Evolutionary conservation across 2,888 invertebrate species (phyloP).

Genomic region (Lypha dubia): DNA sequence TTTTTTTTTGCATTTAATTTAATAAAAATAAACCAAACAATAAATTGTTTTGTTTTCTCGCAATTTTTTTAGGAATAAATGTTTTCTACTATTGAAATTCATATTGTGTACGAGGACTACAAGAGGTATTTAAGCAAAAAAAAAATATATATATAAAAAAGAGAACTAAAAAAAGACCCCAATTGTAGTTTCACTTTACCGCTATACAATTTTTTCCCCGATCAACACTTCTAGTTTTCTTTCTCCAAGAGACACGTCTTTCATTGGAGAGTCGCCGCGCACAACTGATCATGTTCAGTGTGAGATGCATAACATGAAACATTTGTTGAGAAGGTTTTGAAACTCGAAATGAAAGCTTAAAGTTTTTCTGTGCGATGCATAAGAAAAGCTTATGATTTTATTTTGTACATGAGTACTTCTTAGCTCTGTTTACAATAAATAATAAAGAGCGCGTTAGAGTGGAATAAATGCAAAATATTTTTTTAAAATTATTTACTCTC

Average conservation of each 20-base stretch:
- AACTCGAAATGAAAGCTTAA: constrained; percentile 57
- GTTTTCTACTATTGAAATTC: not conserved
- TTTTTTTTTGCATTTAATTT: constrained; percentile 24
- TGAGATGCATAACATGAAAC: constrained; percentile 47
- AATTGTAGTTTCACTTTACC: constrained; percentile 69
- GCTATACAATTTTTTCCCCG: constrained; percentile 59
- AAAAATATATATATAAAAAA: not conserved
- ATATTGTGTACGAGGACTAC: constrained; percentile 7
- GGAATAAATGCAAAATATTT: not conserved
- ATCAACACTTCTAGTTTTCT: constrained; percentile 21
- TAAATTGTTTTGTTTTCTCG: not conserved
- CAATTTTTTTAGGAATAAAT: constrained; percentile 20
- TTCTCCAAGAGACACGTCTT: constrained; percentile 55
- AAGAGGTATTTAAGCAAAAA: constrained; percentile 26
- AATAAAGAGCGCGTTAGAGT: not conserved
- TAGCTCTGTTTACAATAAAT: constrained; percentile 15
- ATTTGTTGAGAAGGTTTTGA: not conserved
- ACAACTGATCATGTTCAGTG: constrained; percentile 69
- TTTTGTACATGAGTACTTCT: constrained; percentile 10
- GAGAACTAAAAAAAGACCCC: constrained; percentile 13
- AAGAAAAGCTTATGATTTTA: constrained; percentile 51
- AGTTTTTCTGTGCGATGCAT: constrained; percentile 16
- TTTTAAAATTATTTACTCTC: not conserved
- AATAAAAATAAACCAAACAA: constrained; percentile 3
- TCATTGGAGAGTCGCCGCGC: constrained; percentile 65